Evolutionary conservation across 2,797 vertebrate species (phyloP).

Genomic region (Smutsia gigantea): DNA sequence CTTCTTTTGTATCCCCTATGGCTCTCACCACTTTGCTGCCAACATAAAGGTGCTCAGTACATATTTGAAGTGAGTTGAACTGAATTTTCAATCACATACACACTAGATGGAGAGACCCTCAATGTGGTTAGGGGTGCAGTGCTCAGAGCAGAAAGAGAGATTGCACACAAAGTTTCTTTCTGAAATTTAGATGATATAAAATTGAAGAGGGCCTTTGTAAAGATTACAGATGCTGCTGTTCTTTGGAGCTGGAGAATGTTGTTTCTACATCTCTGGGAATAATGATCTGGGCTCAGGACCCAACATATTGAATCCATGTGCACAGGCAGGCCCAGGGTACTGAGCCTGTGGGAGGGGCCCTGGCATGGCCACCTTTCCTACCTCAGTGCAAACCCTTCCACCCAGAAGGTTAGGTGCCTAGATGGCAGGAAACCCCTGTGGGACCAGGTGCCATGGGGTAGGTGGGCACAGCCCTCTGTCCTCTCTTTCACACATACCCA

Average conservation of each 20-base stretch:
- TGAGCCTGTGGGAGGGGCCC: not conserved
- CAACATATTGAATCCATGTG: not conserved
- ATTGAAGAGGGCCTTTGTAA: constrained; percentile 12
- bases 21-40: constrained; percentile 67
- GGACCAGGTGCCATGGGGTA: not conserved
- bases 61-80: constrained; percentile 76
- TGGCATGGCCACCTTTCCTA: not conserved
- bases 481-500: not conserved
- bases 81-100: constrained; percentile 72
- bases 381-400: not conserved
- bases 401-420: not conserved
- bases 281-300: not conserved
- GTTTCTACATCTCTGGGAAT: constrained; percentile 16
- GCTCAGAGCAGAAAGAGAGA: not conserved
- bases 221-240: not conserved
- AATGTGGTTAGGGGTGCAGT: not conserved
- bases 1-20: constrained; percentile 74
- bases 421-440: not conserved
- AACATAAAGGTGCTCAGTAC: constrained; percentile 69
- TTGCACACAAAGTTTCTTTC: constrained; percentile 7
- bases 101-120: not conserved
- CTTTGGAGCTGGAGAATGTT: not conserved
- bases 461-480: not conserved
- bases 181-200: constrained; percentile 43
- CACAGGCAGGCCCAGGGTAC: fast-evolving